phyloP scores from a whole-genome alignment of 2,888 invertebrate species.

The Petrolisthes cinctipes region DNA sequence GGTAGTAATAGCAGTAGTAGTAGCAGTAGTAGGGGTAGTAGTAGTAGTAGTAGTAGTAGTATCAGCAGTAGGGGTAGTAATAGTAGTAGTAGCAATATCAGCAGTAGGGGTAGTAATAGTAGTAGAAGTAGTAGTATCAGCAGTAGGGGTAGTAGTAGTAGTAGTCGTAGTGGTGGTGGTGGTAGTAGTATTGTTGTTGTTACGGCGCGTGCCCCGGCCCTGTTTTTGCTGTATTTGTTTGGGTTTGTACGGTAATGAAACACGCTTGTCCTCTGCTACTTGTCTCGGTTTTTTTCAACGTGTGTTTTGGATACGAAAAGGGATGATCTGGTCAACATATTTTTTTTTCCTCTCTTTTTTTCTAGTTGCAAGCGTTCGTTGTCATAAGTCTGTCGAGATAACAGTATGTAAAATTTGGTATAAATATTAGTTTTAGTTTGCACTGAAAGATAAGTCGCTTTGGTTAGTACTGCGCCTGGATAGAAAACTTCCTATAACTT shows the following conservation, averaged over 20 bases:
- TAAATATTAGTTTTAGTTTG: too few species aligned
- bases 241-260: background rate
- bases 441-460: too few species aligned
- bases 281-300: background rate
- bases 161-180: background rate
- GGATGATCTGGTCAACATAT: background rate
- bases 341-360: background rate
- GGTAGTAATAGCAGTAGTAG: too few species aligned
- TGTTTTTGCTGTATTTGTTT: constrained; percentile 16
- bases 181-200: background rate
- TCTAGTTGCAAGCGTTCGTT: background rate
- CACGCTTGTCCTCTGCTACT: background rate
- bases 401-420: too few species aligned
- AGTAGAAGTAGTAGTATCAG: background rate
- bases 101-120: background rate
- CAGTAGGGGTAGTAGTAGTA: background rate
- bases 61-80: too few species aligned
- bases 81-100: too few species aligned
- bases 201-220: background rate
- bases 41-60: too few species aligned
- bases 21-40: too few species aligned
- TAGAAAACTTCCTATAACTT: too few species aligned
- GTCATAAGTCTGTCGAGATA: too few species aligned
- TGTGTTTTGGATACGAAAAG: background rate
- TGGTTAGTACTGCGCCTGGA: too few species aligned